Evolutionary conservation across 2,797 vertebrate genomes (phyloP).

Genomic region (Hirundo rustica): DNA sequence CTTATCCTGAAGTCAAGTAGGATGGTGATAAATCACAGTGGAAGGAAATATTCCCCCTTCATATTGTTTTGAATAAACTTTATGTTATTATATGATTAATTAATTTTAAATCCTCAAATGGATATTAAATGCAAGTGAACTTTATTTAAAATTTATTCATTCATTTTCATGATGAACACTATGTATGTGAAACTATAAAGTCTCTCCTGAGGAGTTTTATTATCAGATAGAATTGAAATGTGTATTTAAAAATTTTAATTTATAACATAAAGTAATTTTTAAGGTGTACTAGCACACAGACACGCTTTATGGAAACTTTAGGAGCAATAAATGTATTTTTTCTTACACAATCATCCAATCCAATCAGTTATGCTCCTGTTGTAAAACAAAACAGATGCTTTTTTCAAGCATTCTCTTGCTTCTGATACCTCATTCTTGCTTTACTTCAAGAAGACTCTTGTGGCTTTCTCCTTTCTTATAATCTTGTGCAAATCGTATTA

Average conservation of each 20-base stretch:
- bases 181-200: neutral
- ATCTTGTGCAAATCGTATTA: neutral
- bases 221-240: neutral
- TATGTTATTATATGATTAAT: neutral
- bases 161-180: neutral
- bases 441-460: neutral
- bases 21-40: neutral
- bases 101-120: neutral
- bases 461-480: neutral
- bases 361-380: neutral
- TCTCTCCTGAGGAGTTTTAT: neutral
- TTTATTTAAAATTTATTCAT: neutral
- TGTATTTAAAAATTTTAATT: neutral
- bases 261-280: neutral
- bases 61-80: neutral
- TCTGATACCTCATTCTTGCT: neutral
- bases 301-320: neutral
- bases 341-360: neutral
- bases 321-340: neutral
- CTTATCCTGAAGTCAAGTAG: neutral
- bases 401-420: neutral
- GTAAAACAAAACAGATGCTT: neutral
- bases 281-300: neutral
- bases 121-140: neutral
- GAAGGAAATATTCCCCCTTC: neutral